phyloP scores from a whole-genome alignment of 2,113 vertebrate species.

The Ageneiosus marmoratus region DNA sequence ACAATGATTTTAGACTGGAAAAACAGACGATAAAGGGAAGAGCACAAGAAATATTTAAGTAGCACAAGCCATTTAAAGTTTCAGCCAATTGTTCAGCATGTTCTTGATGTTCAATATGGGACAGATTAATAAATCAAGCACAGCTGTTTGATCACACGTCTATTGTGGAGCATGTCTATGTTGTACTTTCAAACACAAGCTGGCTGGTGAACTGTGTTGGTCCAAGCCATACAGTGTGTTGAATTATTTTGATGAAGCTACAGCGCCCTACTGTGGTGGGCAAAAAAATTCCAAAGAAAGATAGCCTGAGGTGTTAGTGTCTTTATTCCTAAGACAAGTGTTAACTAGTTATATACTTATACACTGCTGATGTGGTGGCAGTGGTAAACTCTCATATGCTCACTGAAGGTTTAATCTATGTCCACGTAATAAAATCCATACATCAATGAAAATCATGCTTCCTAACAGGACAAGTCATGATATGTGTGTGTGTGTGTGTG shows the following conservation, averaged over 20 bases:
- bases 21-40: not conserved
- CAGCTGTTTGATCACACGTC: constrained; percentile 7
- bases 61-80: not conserved
- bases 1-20: not conserved
- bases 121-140: not conserved
- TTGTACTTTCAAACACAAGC: not conserved
- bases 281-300: no score
- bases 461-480: no score
- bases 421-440: not conserved
- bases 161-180: not conserved
- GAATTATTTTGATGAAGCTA: constrained; percentile 17
- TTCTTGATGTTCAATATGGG: not conserved
- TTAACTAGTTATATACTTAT: not conserved
- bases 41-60: not conserved
- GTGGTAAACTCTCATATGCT: constrained; percentile 49
- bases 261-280: constrained; percentile 42
- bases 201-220: constrained; percentile 8
- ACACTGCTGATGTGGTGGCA: not conserved
- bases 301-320: not conserved
- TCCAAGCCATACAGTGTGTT: not conserved
- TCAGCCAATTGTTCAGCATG: not conserved
- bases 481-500: not conserved
- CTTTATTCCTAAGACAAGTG: not conserved
- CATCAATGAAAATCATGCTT: no score
- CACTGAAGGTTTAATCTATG: not conserved